Base-by-base conservation (phyloP, 1,140 invertebrate species). In the Delia radicum region DNA sequence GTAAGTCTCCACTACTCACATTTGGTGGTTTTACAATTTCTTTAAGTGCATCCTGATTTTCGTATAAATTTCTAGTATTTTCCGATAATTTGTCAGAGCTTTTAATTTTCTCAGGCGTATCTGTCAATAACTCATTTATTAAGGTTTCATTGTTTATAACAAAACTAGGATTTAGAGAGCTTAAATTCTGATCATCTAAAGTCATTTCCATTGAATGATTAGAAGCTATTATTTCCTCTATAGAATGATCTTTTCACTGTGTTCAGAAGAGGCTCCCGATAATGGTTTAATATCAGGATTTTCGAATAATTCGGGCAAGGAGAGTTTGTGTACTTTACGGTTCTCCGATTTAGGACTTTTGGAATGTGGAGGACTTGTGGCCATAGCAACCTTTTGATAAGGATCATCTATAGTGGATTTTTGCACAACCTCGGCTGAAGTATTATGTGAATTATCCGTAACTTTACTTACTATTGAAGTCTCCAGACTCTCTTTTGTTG, bases 131-230 rank as follows among this genome's bases (percentile, higher is more conserved):
- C 5, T 42, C 62, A 73, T 78, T 75, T 10, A 78, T 42, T 24
- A 77, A 21, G n/a, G 72, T 48, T 28, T 76, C 67, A 63, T 76
- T 78, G 12, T 77, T 31, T 8, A 61, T 10, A 74, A 37, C 31
- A 61, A 74, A 74, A 31, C 73, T 76, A 1, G 75, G 75, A 74
- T 76, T 76, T 8, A 78, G 26, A 8, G 78, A 75, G 21, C 74
- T 79, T 31, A 77, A 31, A 63, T 85, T 80, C 4, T 79, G 76
- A 0, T 78, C 76, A 24, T 84, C 82, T n/a, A 84, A 81, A 0
- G 81, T 84, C 12, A 82, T 78, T 62, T 85, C 83, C 6, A 85
- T 77, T 0, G 83, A 85, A 37, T 81, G 79, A 71, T 85, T 85
- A 7, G 80, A 79, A 21, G 80, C 82, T 1, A 85, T 75, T 0